phyloP scores from a whole-genome alignment of 2,888 invertebrate genomes.

The Eueremaeus valkanovi region DNA sequence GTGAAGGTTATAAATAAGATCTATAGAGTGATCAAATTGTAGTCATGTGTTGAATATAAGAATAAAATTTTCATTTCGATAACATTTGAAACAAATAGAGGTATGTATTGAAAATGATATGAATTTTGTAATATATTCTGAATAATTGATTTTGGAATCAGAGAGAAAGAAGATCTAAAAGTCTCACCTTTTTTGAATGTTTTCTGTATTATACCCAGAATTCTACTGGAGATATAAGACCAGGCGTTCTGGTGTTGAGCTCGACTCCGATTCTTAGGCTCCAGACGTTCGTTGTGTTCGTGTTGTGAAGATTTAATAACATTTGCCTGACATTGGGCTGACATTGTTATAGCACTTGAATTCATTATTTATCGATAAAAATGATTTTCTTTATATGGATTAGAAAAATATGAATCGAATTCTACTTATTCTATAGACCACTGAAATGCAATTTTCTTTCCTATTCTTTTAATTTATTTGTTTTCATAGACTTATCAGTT shows the following conservation, averaged over 20 bases:
- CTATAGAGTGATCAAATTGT: no score
- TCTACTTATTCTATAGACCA: no score
- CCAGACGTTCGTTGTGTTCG: slow-evolving; percentile 12
- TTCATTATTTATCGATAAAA: slow-evolving; percentile 22
- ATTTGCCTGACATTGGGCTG: slow-evolving; percentile 22
- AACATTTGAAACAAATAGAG: no score
- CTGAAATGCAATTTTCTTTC: no score
- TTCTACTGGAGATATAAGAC: slow-evolving; percentile 32
- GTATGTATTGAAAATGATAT: no score
- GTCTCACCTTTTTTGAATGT: slow-evolving; percentile 42
- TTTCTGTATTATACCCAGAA: slow-evolving; percentile 29
- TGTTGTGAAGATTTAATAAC: slow-evolving; percentile 24
- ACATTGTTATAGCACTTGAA: slow-evolving; percentile 22
- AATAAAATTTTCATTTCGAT: no score
- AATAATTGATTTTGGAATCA: no score
- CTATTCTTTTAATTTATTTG: background rate
- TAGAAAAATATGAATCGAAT: no score
- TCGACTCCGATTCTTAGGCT: slow-evolving; percentile 21
- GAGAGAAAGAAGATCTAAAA: no score
- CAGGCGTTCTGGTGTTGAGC: slow-evolving; percentile 27
- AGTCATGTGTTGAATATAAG: no score
- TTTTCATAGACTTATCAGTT: background rate
- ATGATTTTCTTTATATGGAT: background rate
- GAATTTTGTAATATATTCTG: no score
- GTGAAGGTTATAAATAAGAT: no score